A percentile compares a stretch with the other conserved stretches of the same genome.
Evolutionary conservation across 2,113 vertebrate genomes (phyloP).

Genomic region (Zapus hudsonius): DNA sequence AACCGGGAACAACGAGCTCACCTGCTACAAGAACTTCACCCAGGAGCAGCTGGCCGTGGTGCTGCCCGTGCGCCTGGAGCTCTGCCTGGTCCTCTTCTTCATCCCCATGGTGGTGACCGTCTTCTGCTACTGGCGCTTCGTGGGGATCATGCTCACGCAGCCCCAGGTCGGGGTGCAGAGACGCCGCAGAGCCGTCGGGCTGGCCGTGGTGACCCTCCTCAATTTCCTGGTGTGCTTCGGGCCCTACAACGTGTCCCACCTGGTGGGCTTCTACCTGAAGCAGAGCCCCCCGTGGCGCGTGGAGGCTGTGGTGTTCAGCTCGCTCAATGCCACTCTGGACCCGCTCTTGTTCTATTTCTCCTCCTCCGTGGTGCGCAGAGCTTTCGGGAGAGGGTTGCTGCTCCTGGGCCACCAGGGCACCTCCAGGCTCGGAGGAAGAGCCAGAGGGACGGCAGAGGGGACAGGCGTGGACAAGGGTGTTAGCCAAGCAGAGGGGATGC

Average conservation of each 20-base stretch:
- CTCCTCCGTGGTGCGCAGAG: slow-evolving; percentile 86
- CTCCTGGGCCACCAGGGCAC: slow-evolving; percentile 33
- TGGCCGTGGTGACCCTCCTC: slow-evolving; percentile 80
- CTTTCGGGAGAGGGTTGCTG: slow-evolving; percentile 75
- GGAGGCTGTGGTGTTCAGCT: slow-evolving; percentile 88
- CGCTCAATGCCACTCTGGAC: slow-evolving; percentile 92
- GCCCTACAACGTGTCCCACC: slow-evolving; percentile 93
- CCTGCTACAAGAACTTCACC: slow-evolving; percentile 81
- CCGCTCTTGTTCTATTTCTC: slow-evolving; percentile 94
- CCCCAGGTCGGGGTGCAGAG: slow-evolving; percentile 75
- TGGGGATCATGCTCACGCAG: slow-evolving; percentile 80
- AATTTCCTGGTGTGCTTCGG: slow-evolving; percentile 85
- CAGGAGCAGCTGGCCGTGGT: not conserved
- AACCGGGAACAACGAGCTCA: rapidly evolving
- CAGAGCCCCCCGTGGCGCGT: slow-evolving; percentile 87
- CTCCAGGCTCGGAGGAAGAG: not conserved
- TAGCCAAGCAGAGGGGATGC: slow-evolving; percentile 46
- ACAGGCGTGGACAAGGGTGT: not conserved
- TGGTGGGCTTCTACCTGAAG: slow-evolving; percentile 86
- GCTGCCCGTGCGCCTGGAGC: slow-evolving; percentile 78
- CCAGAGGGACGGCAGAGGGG: not conserved
- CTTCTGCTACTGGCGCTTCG: slow-evolving; percentile 83
- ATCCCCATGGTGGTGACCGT: slow-evolving; percentile 80
- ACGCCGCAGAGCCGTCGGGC: slow-evolving; percentile 78
- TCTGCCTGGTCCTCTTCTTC: slow-evolving; percentile 82